phyloP scores from a whole-genome alignment of 2,888 invertebrate species.

The Diarsia dahlii region DNA sequence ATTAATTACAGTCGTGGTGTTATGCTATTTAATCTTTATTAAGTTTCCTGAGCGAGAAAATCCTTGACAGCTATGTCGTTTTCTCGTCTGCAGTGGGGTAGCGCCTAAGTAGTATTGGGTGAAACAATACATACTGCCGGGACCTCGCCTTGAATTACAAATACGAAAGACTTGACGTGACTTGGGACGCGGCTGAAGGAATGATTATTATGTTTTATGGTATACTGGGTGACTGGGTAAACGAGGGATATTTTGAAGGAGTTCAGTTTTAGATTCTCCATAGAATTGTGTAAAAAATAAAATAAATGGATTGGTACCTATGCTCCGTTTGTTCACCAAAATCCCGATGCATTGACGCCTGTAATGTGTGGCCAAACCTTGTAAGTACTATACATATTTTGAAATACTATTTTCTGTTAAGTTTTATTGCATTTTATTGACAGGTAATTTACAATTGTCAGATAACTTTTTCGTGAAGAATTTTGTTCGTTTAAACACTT shows the following conservation, averaged over 20 bases:
- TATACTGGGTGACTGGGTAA: slow-evolving; percentile 17
- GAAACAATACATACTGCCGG: slow-evolving; percentile 87
- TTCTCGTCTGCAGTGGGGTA: not conserved
- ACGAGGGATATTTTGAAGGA: slow-evolving; percentile 2
- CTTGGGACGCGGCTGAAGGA: slow-evolving; percentile 75
- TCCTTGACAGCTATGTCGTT: not conserved
- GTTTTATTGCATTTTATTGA: no score
- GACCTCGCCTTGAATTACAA: slow-evolving; percentile 89
- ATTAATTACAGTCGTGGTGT: not conserved
- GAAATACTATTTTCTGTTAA: no score
- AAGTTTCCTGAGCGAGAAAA: not conserved
- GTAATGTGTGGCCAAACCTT: not conserved
- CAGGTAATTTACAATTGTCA: not conserved
- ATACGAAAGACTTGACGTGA: slow-evolving; percentile 87
- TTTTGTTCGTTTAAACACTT: not conserved
- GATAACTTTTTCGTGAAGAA: not conserved
- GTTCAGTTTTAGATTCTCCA: not conserved
- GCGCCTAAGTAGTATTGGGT: slow-evolving; percentile 75
- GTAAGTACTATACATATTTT: no score
- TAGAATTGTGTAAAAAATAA: not conserved
- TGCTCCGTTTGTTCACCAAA: not conserved
- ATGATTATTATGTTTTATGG: slow-evolving; percentile 56
- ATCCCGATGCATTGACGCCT: not conserved
- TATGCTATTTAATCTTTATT: not conserved
- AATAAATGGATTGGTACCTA: not conserved